phyloP scores from a whole-genome alignment of 1,140 invertebrate genomes.

The Hormaphis cornu region DNA sequence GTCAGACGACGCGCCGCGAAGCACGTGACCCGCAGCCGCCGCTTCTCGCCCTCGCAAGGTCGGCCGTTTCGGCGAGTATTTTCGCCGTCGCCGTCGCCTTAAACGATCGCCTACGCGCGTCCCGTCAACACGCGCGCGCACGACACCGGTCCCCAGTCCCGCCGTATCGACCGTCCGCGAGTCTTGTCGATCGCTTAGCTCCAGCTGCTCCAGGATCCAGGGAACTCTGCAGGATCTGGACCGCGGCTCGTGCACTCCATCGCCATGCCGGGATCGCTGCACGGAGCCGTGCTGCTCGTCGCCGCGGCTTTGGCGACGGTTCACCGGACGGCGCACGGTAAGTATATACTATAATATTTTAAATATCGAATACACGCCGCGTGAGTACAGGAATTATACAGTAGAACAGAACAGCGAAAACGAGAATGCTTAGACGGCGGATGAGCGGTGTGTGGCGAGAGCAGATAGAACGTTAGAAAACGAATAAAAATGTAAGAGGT shows the following conservation, averaged over 20 bases:
- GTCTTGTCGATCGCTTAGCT: too few species aligned
- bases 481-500: too few species aligned
- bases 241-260: too few species aligned
- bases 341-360: too few species aligned
- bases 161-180: background rate
- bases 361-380: background rate
- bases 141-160: background rate
- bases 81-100: background rate
- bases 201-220: too few species aligned
- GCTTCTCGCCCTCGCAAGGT: background rate
- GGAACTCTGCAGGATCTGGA: too few species aligned
- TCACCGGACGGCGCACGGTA: background rate
- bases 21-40: background rate
- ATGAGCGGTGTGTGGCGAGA: too few species aligned
- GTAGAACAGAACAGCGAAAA: too few species aligned
- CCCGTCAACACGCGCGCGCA: background rate
- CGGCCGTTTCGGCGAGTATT: background rate
- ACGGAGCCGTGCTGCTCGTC: background rate
- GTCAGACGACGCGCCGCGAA: background rate
- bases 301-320: background rate
- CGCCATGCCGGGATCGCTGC: too few species aligned
- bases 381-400: too few species aligned
- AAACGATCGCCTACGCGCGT: slow-evolving; percentile 2
- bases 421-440: too few species aligned
- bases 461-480: too few species aligned